Evolutionary conservation across 2,888 invertebrate genomes (phyloP), one percentile per base, ranked within the genome.

Genomic region (Papilio demoleus): DNA sequence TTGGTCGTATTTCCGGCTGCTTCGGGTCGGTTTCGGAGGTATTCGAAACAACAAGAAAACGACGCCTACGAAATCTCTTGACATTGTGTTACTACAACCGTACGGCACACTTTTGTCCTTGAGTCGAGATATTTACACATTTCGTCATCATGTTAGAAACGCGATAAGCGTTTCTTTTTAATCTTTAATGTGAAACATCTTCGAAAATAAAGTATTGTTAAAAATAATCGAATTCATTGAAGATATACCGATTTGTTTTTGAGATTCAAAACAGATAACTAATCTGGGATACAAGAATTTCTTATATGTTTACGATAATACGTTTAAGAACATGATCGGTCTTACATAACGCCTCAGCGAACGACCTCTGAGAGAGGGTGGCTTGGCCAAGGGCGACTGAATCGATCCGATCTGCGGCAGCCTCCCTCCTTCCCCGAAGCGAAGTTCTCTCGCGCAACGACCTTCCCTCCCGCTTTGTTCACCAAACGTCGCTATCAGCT

Each of bases 341-440:
- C 80, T 91, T 91, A 88, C 80, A 79, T 88, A 90, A 92, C 73
- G 79, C 81, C 86, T 86, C 86, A 86, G 83, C 80, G 82, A 78
- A 79, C 78, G 85, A 85, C 86, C 86, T 84, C 83, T 79, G 76
- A 71, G 76, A 76, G 77, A 77, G 85, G 83, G 82, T 76, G 82
- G 85, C 80, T 83, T 82, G 90, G 87, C 90, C 92, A 91, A 91
- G 92, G 91, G 87, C 90, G 86, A 78, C 82, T 80, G 79, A 81
- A 90, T 89, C 83, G 91, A 82, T 82, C 79, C 83, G 89, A 81
- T 80, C 78, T 62, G 62, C 56, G 56, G 77, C 70, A 70, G 70
- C 65, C 64, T 50, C 56, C 60, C 68, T 62, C 70, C 24, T 61
- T 60, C 65, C 67, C 66, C 53, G 31, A 40, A n/a, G 47, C 31